Percentiles rank a stretch among this genome's conserved stretches.
Evolutionary conservation across 2,797 vertebrate genomes (phyloP).

Genomic region (Eulemur mongoz): DNA sequence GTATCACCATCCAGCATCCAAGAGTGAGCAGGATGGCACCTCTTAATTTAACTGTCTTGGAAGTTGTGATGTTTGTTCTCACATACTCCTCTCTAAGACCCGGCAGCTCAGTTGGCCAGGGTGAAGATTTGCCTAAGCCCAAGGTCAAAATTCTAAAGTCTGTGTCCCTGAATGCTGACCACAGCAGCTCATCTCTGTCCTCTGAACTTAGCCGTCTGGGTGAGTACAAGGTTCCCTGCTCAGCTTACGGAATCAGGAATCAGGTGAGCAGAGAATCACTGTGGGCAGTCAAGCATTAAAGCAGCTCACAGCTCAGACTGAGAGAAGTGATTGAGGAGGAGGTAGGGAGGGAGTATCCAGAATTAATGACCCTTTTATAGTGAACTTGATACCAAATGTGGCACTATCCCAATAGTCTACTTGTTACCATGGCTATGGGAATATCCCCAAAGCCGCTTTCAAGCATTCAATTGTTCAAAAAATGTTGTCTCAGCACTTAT

Average conservation of each 20-base stretch:
- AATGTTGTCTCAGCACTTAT: not conserved
- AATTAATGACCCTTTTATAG: slow-evolving; percentile 67
- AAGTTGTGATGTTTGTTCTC: not conserved
- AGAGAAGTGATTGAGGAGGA: slow-evolving; percentile 64
- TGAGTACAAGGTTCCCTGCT: not conserved
- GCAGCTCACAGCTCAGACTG: slow-evolving; percentile 67
- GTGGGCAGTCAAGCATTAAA: slow-evolving; percentile 63
- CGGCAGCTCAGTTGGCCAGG: not conserved
- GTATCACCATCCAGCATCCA: not conserved
- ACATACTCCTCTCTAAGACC: not conserved
- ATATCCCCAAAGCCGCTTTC: not conserved
- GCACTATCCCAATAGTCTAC: slow-evolving; percentile 58
- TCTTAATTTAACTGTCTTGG: not conserved
- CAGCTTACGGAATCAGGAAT: slow-evolving; percentile 37
- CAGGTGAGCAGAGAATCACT: not conserved
- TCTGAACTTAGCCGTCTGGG: not conserved
- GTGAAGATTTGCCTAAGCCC: not conserved
- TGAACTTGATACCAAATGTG: slow-evolving; percentile 70
- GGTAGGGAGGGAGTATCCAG: slow-evolving; percentile 53
- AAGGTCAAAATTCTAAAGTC: not conserved
- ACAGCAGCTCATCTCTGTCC: not conserved
- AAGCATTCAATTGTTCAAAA: not conserved
- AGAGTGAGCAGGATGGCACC: not conserved
- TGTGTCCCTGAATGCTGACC: not conserved
- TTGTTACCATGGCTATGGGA: slow-evolving; percentile 59